Percentiles rank a stretch among this genome's conserved stretches.
These are phyloP conservation scores for Shinisaurus crocodilurus DNA, from an alignment of 2,113 vertebrate genomes.

Conservation along the genomic window DNA sequence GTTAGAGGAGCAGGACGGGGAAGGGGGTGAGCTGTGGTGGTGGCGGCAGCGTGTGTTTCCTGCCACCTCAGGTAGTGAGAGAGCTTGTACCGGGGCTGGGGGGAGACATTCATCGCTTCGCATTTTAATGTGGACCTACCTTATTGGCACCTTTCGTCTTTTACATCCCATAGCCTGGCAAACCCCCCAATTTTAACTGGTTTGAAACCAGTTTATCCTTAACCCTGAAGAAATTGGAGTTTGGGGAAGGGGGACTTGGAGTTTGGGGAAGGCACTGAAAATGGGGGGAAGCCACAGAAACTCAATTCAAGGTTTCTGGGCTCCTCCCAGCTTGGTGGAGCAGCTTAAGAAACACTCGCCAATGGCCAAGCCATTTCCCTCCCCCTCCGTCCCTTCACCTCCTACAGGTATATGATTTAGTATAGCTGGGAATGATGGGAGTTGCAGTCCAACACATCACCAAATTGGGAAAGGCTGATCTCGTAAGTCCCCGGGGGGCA, in stretches of 20 bases:
- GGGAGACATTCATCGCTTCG: too few relatives aligned
- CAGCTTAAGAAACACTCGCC: too few relatives aligned
- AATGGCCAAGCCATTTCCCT: neutral
- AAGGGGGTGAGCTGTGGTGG: too few relatives aligned
- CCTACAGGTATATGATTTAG: too few relatives aligned
- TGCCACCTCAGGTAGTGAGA: too few relatives aligned
- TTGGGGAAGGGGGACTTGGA: neutral
- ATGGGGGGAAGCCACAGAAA: neutral
- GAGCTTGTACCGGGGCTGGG: too few relatives aligned
- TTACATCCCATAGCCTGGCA: neutral
- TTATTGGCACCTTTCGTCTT: neutral
- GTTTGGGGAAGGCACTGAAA: neutral
- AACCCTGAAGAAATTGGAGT: neutral
- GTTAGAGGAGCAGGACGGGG: too few relatives aligned
- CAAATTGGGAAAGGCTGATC: neutral
- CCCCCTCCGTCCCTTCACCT: too few relatives aligned
- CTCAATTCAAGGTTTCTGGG: accelerated
- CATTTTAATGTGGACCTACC: too few relatives aligned
- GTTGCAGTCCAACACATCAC: too few relatives aligned
- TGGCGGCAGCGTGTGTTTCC: too few relatives aligned
- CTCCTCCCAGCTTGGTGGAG: neutral
- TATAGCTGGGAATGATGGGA: too few relatives aligned
- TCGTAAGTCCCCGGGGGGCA: neutral
- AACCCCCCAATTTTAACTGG: neutral
- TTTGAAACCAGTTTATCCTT: neutral